These are phyloP conservation scores for Sardinella longiceps DNA, from an alignment of 2,797 vertebrate genomes.

Conservation along the genomic window DNA sequence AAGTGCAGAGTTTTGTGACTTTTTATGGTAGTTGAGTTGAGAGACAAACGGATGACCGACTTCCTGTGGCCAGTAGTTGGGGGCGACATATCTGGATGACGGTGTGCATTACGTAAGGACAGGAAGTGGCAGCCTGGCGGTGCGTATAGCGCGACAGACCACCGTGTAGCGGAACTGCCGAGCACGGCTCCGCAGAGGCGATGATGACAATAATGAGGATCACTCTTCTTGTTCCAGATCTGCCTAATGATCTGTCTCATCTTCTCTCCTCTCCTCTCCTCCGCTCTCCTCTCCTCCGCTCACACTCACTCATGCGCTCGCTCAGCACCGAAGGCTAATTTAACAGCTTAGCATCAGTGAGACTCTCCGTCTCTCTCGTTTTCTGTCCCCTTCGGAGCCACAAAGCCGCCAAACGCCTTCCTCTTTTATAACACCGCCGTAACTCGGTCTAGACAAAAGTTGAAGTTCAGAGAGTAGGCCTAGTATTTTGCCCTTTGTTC, in stretches of 20 bases:
- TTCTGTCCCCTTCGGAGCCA: background rate
- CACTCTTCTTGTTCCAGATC: slow-evolving; percentile 26
- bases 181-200: background rate
- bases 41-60: background rate
- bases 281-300: background rate
- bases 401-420: background rate
- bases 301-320: background rate
- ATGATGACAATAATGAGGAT: slow-evolving; percentile 46
- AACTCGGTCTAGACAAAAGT: background rate
- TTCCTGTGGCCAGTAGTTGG: background rate
- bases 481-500: no score
- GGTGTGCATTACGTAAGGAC: slow-evolving; percentile 37
- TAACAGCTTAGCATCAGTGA: slow-evolving; percentile 38
- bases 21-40: background rate
- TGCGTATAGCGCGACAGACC: no score
- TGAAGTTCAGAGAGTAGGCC: no score
- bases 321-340: slow-evolving; percentile 17
- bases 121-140: slow-evolving; percentile 22
- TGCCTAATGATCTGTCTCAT: slow-evolving; percentile 32
- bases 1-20: background rate
- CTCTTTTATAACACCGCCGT: background rate
- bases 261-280: background rate
- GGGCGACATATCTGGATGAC: background rate
- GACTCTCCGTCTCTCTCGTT: background rate
- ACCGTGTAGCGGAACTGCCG: slow-evolving; percentile 27